Percentiles rank a stretch among this genome's conserved stretches.
These are phyloP conservation scores for Microcebus murinus DNA, from an alignment of 2,113 vertebrate species.

Conservation along the genomic window DNA sequence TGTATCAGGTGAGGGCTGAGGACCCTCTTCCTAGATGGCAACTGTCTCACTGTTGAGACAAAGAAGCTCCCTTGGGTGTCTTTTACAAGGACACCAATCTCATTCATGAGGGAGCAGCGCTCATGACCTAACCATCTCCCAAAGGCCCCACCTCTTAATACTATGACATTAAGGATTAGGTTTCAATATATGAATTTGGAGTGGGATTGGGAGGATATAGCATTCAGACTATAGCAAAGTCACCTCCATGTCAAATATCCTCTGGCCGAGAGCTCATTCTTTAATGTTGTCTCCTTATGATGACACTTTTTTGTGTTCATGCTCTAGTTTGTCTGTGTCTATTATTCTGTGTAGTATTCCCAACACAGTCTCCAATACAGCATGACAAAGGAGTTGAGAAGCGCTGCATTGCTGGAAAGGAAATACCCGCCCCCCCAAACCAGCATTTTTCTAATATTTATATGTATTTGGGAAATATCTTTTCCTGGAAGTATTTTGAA, in stretches of 20 bases:
- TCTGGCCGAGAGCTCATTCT: neutral
- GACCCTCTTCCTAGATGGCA: neutral
- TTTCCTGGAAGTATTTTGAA: constrained; percentile 20
- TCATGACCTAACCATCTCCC: neutral
- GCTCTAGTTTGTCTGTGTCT: neutral
- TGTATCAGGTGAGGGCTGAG: neutral
- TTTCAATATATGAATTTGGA: neutral
- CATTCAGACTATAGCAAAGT: neutral
- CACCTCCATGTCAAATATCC: neutral
- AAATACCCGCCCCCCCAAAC: neutral
- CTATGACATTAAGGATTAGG: no score
- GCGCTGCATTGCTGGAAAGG: neutral
- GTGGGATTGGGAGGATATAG: neutral
- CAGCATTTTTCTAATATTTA: neutral
- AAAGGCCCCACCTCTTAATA: neutral
- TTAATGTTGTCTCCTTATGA: neutral
- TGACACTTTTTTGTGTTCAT: neutral
- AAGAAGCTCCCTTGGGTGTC: neutral
- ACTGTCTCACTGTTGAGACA: no score
- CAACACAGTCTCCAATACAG: neutral
- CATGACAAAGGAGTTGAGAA: neutral
- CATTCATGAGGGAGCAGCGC: neutral
- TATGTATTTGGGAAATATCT: neutral
- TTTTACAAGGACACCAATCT: neutral
- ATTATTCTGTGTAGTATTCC: neutral